These are phyloP conservation scores for Cheirogaleus major DNA, from an alignment of 2,797 vertebrate species.

Conservation along the genomic window DNA sequence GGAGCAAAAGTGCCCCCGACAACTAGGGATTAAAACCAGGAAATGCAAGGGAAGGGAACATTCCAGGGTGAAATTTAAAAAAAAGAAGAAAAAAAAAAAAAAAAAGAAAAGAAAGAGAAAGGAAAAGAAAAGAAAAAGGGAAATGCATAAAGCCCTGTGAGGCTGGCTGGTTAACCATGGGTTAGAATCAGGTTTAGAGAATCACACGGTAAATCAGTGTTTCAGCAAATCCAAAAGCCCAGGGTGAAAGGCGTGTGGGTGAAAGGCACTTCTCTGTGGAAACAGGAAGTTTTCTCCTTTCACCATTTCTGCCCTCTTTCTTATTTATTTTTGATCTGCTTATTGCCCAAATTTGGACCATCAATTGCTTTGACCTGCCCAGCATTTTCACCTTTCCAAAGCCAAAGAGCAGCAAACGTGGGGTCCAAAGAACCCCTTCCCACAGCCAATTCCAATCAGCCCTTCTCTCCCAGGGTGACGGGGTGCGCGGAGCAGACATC, in stretches of 20 bases:
- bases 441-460: constrained; percentile 53
- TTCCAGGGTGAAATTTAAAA: constrained; percentile 39
- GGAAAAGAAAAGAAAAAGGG: not conserved
- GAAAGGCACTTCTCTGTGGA: constrained; percentile 52
- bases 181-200: constrained; percentile 65
- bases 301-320: not conserved
- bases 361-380: constrained; percentile 50
- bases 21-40: not conserved
- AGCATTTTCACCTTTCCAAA: constrained; percentile 52
- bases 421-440: constrained; percentile 37
- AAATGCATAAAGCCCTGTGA: constrained; percentile 37
- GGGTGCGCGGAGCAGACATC: constrained; percentile 41
- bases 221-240: constrained; percentile 38
- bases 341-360: constrained; percentile 46
- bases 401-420: not conserved
- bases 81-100: not conserved
- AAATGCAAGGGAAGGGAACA: constrained; percentile 60
- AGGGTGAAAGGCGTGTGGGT: constrained; percentile 11
- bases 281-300: constrained; percentile 50
- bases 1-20: not conserved
- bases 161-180: constrained; percentile 59
- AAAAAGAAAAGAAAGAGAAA: not conserved
- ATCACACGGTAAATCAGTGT: constrained; percentile 31
- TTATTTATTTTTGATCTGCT: constrained; percentile 17
- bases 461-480: constrained; percentile 59